phyloP scores from a whole-genome alignment of 2,888 invertebrate genomes.

The Germaria angustata region DNA sequence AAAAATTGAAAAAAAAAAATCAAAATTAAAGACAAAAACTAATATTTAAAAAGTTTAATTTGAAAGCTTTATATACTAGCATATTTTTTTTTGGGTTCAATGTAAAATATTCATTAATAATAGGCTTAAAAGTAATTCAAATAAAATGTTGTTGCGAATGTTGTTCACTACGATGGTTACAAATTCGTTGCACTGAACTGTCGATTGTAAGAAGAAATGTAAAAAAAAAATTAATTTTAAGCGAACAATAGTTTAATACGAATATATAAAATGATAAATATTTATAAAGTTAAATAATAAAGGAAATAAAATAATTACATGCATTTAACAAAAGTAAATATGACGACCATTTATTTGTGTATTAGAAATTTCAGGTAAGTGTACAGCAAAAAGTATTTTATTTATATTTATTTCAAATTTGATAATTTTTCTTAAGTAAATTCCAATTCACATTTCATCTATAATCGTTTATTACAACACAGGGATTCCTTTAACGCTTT shows the following conservation, averaged over 20 bases:
- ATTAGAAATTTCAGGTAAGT: background rate
- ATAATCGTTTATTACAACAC: too few relatives aligned
- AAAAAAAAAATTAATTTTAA: slow-evolving; percentile 59
- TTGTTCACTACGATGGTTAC: background rate
- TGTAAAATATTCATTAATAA: background rate
- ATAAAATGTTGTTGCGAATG: slow-evolving; percentile 10
- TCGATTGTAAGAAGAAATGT: background rate
- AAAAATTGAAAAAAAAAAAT: slow-evolving; percentile 10
- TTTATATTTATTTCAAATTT: too few relatives aligned
- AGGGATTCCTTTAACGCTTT: too few relatives aligned
- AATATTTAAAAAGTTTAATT: background rate
- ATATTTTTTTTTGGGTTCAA: background rate
- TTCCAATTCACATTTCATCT: too few relatives aligned
- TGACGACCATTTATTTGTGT: background rate
- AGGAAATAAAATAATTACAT: slow-evolving; percentile 21
- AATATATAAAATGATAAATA: slow-evolving; percentile 63
- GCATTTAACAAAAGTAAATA: slow-evolving; percentile 15
- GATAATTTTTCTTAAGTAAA: too few relatives aligned
- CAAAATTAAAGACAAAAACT: slow-evolving; percentile 19
- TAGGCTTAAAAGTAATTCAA: too few relatives aligned
- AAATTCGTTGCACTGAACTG: background rate
- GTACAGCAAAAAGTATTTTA: too few relatives aligned
- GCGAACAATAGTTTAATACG: slow-evolving; percentile 67
- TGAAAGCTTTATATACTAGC: background rate
- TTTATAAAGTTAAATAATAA: slow-evolving; percentile 41